These are phyloP conservation scores for Anguilla megastoma DNA, from an alignment of 2,797 vertebrate species.

Conservation along the genomic window DNA sequence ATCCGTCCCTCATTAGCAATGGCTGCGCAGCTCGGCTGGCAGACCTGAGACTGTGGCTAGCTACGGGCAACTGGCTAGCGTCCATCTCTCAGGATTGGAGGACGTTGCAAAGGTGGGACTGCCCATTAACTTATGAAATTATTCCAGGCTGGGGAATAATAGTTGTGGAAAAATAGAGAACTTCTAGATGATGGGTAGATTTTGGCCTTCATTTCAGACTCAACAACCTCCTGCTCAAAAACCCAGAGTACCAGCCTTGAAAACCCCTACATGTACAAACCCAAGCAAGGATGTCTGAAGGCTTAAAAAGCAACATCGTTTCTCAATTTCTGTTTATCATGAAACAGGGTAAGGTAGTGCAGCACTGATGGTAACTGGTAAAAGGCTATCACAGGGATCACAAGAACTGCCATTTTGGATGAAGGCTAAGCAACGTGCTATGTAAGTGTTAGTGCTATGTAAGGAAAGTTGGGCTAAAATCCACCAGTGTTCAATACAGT, in stretches of 20 bases:
- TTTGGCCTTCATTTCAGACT: background rate
- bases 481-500: background rate
- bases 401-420: background rate
- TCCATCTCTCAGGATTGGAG: no score
- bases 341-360: background rate
- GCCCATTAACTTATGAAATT: no score
- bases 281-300: conserved; percentile 38
- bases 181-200: no score
- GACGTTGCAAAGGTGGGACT: no score
- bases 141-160: no score
- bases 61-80: no score
- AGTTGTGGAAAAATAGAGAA: no score
- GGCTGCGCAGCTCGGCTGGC: no score
- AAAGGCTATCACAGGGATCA: background rate
- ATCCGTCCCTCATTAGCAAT: no score
- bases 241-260: conserved; percentile 53
- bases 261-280: conserved; percentile 46
- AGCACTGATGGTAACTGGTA: background rate
- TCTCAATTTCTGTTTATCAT: background rate
- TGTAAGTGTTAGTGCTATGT: conserved; percentile 33
- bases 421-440: background rate
- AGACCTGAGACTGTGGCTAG: no score
- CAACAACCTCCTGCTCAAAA: background rate
- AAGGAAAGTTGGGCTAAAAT: conserved; percentile 20
- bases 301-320: conserved; percentile 40